A percentile compares a stretch with the other conserved stretches of the same genome.
These are phyloP conservation scores for Didymodactylos carnosus DNA, from an alignment of 2,888 invertebrate genomes.

Conservation along the genomic window DNA sequence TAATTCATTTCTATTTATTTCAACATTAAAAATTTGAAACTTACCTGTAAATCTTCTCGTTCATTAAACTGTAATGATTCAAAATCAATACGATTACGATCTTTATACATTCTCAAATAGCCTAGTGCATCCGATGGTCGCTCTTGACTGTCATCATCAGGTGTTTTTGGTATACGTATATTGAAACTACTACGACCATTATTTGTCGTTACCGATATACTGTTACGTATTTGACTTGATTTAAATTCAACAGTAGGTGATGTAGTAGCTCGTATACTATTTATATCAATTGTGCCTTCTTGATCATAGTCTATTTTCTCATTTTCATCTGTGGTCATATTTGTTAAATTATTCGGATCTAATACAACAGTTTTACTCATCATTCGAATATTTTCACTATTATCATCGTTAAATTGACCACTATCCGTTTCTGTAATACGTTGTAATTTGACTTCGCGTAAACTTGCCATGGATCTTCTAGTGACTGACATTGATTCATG, in stretches of 20 bases:
- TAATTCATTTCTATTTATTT: neutral
- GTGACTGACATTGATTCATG: neutral
- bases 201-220: neutral
- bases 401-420: too few species aligned
- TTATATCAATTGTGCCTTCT: neutral
- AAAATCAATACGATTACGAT: neutral
- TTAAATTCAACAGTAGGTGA: neutral
- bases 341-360: neutral
- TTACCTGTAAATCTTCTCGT: constrained; percentile 4
- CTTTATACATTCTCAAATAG: constrained; percentile 12
- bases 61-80: neutral
- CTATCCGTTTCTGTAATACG: neutral
- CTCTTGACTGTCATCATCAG: neutral
- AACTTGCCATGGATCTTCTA: neutral
- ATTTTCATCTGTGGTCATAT: neutral
- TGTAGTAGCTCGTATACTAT: neutral
- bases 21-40: neutral
- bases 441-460: neutral
- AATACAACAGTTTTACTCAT: neutral
- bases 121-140: constrained; percentile 5
- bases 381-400: neutral
- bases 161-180: neutral
- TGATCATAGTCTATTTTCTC: neutral
- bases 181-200: neutral
- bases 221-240: neutral